Base-by-base conservation (phyloP, 2,888 invertebrate species). In the Nomada hirtipes region DNA sequence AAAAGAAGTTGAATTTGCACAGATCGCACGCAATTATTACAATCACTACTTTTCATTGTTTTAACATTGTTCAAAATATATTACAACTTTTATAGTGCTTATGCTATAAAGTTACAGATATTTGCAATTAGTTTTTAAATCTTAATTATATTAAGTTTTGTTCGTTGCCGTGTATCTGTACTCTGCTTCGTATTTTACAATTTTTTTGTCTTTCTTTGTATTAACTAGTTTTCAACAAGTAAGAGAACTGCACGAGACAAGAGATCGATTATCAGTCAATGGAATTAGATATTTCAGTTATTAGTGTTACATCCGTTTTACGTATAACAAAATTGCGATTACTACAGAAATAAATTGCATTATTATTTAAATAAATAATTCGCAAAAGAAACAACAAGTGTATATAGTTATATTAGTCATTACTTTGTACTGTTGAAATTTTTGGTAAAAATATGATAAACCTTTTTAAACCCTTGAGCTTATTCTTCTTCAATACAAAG, bases 11-110 rank as follows among this genome's bases (percentile, higher is more conserved):
- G 29, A 75, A 68, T 53, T 72, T 71, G 52, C 79, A 73, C 68
- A 76, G 63, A 85, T 72, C 76, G 64, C 63, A 68, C 60, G 82
- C 74, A 82, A 79, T 82, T 60, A 67, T 71, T 76, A 82, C 76
- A 86, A 73, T 83, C 82, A 86, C 84, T 79, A 79, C 72, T 72
- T 78, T 80, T 64, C 80, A 79, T 85, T 80, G 55, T 64, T 84
- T 20, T 76, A 86, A 87, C 80, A 83, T 76, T 84, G 82, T 85
- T 83, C 81, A 86, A 87, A 84, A 87, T 87, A 86, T 87, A 84
- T 79, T 86, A 82, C 69, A 87, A 80, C 67, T 84, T 83, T 84
- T 72, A 73, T 83, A 81, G 64, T 84, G 80, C 67, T 84, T 87
- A 83, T 61, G 55, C 74, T 86, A 87, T 75, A 79, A 85, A 81